These are phyloP conservation scores for Gymnorhina tibicen DNA, from an alignment of 2,113 vertebrate species.

Conservation along the genomic window DNA sequence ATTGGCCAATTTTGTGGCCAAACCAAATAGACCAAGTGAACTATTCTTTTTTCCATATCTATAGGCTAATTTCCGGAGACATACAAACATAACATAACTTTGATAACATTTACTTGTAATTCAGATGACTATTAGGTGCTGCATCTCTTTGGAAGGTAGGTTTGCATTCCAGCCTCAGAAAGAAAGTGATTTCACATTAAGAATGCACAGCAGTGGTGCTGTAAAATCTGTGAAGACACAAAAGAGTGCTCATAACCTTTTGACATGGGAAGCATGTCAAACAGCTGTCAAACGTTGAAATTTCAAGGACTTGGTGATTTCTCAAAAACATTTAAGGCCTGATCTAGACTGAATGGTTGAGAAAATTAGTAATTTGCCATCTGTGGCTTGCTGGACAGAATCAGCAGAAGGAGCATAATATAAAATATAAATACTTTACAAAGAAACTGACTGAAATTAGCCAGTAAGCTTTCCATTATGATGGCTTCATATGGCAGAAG, in stretches of 20 bases:
- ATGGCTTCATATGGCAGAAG: neutral
- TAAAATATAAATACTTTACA: neutral
- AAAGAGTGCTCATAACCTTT: neutral
- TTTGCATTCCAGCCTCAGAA: slow-evolving; percentile 7
- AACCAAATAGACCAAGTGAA: neutral
- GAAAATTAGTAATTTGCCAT: neutral
- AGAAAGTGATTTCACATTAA: neutral
- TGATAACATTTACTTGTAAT: neutral
- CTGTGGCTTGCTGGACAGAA: neutral
- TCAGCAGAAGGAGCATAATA: neutral
- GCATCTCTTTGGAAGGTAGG: neutral
- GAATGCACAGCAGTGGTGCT: neutral
- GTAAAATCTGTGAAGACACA: neutral
- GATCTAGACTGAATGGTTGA: neutral
- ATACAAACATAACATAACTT: neutral
- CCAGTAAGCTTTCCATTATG: neutral
- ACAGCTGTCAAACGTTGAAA: neutral
- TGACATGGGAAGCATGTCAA: neutral
- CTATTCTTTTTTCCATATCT: neutral
- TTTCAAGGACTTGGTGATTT: neutral
- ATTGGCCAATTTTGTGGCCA: neutral
- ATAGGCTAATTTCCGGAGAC: neutral
- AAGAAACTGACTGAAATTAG: neutral
- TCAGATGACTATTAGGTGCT: neutral
- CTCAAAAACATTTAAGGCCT: neutral